Evolutionary conservation across 2,113 vertebrate species (phyloP), one percentile per base, ranked within the genome.

Genomic region (Campylorhamphus procurvoides): DNA sequence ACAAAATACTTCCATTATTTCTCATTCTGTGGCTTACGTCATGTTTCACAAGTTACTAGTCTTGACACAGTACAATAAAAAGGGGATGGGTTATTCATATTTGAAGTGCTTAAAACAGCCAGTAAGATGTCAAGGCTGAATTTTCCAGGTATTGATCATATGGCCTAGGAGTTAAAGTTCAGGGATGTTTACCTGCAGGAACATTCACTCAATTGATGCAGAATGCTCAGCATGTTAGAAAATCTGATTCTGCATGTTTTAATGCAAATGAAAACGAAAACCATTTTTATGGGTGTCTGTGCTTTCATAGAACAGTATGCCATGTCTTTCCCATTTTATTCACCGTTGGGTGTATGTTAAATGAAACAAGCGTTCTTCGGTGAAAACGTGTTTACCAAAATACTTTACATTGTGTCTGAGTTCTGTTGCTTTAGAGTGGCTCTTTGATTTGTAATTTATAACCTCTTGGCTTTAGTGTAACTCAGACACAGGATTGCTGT

Each of bases 341-440:
- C 12, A 33, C 18, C 17, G 13, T 75, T 4, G n/a, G 55, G 12
- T 89, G 7, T n/a, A 11, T 52, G 18, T 52, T 47, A 20, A 74
- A 63, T 29, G 33, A 53, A n/a, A 44, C 10, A 59, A 37, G 46
- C 0, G 1, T 4, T 81, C 25, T 40, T 72, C 25, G 22, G 47
- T 40, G 31, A 33, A 44, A 18, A 73, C 59, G n/a, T 4, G 2
- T 25, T 2, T 33, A 28, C 14, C 35, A n/a, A 53, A 86, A n/a
- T 39, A 37, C 25, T 52, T 68, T 10, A 14, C 6, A 4, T 39
- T 2, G 0, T 62, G 16, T 27, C 46, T 71, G 49, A 22, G 53
- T 80, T 79, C 23, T 81, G 13, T 33, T 0, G 1, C 40, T 71
- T 58, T 3, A 22, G 31, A 16, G 42, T 0, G 1, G 4, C 18